Evolutionary conservation across 2,797 vertebrate species (phyloP).

Genomic region (Sarcoramphus papa): DNA sequence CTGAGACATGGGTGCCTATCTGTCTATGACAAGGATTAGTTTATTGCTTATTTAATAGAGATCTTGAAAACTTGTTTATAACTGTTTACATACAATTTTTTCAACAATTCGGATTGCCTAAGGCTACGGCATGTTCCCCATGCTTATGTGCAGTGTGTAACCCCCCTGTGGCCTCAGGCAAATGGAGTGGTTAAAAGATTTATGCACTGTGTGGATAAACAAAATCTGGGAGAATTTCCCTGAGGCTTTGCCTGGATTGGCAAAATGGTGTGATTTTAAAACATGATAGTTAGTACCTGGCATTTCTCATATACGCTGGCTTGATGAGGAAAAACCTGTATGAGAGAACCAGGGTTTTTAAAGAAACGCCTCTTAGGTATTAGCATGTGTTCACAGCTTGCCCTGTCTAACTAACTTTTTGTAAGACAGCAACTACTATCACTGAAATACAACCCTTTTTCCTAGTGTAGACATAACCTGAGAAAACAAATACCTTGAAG

Average conservation of each 20-base stretch:
- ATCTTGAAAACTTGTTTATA: conserved; percentile 67
- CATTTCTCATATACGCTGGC: neutral
- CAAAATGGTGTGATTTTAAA: conserved; percentile 50
- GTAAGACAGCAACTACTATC: neutral
- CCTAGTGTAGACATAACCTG: neutral
- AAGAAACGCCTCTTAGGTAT: neutral
- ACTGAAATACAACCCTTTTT: neutral
- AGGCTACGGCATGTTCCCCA: conserved; percentile 35
- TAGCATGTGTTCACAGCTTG: neutral
- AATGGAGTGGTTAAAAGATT: conserved; percentile 65
- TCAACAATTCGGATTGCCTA: conserved; percentile 62
- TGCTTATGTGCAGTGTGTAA: conserved; percentile 14
- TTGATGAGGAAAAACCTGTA: neutral
- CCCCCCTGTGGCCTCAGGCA: conserved; percentile 57
- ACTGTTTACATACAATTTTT: conserved; percentile 65
- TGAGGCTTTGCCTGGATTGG: conserved; percentile 22
- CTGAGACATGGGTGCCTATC: conserved; percentile 64
- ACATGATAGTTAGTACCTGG: conserved; percentile 12
- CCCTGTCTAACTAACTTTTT: neutral
- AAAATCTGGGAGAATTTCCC: conserved; percentile 60
- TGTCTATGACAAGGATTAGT: conserved; percentile 69
- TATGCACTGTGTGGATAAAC: conserved; percentile 46
- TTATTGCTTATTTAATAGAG: conserved; percentile 68
- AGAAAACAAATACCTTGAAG: neutral
- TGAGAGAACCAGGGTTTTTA: neutral